These are phyloP conservation scores for Ptychoptera contaminata DNA, from an alignment of 2,888 invertebrate species.

Conservation along the genomic window DNA sequence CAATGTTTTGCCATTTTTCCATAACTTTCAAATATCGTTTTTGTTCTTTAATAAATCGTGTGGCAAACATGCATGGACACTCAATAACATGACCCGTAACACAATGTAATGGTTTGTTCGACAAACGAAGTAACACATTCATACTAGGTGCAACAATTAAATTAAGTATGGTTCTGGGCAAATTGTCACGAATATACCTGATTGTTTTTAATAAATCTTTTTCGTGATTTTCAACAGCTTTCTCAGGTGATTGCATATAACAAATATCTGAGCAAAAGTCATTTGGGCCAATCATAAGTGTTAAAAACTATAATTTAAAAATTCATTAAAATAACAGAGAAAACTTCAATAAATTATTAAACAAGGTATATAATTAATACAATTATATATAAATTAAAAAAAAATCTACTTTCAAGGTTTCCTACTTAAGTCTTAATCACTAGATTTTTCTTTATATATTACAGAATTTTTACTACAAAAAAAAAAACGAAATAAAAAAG, in stretches of 20 bases:
- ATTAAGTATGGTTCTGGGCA: conserved; percentile 43
- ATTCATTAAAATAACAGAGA: conserved; percentile 11
- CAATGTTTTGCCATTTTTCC: conserved; percentile 35
- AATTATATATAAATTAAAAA: neutral
- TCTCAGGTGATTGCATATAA: conserved; percentile 27
- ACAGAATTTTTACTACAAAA: too few relatives aligned
- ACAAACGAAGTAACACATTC: conserved; percentile 25
- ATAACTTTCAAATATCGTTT: conserved; percentile 32
- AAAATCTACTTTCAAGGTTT: too few relatives aligned
- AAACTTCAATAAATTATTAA: neutral
- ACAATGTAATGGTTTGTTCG: conserved; percentile 29
- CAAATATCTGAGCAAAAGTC: conserved; percentile 45
- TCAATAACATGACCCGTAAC: conserved; percentile 29
- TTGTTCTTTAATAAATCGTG: conserved; percentile 18
- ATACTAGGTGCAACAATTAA: conserved; percentile 37
- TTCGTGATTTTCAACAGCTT: conserved; percentile 31
- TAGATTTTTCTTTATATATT: too few relatives aligned
- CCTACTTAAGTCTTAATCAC: too few relatives aligned
- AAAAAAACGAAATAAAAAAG: too few relatives aligned
- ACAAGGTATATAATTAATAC: neutral
- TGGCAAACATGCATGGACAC: conserved; percentile 41
- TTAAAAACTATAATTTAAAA: conserved; percentile 38
- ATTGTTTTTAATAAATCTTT: conserved; percentile 32
- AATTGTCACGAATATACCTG: conserved; percentile 35
- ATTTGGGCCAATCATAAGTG: conserved; percentile 42